Conservation (phyloP, 2,888 invertebrate genomes). For the Trissoscelio sp. region DNA sequence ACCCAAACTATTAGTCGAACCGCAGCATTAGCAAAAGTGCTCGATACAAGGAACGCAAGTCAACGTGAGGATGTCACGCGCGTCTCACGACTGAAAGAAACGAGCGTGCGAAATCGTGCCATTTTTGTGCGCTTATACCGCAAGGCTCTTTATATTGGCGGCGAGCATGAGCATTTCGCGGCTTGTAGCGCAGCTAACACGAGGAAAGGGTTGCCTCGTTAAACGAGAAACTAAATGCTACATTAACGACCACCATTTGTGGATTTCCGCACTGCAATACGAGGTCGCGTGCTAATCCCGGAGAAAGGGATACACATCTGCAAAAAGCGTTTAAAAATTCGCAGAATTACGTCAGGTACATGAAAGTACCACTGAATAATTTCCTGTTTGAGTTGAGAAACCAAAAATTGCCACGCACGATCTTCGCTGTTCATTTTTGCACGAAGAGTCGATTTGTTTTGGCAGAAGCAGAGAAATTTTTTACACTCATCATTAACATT, state of each 20-base stretch:
- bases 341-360: conserved; percentile 33
- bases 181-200: conserved; percentile 61
- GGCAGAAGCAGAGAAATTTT: background rate
- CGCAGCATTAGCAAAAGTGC: conserved; percentile 40
- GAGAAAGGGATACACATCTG: conserved; percentile 51
- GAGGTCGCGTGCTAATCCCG: conserved; percentile 65
- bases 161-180: conserved; percentile 57
- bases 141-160: conserved; percentile 44
- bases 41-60: conserved; percentile 44
- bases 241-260: conserved; percentile 70
- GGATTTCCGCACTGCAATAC: conserved; percentile 65
- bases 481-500: background rate
- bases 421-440: background rate
- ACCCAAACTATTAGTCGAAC: conserved; percentile 27
- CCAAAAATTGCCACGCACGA: conserved; percentile 15
- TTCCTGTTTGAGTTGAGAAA: conserved; percentile 21
- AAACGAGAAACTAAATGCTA: conserved; percentile 68
- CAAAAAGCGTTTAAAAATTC: conserved; percentile 13
- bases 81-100: conserved; percentile 62
- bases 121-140: conserved; percentile 58
- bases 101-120: conserved; percentile 64
- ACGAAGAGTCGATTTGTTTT: background rate
- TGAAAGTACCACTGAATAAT: conserved; percentile 37
- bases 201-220: conserved; percentile 68
- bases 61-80: conserved; percentile 56